A percentile compares a stretch with the other conserved stretches of the same genome.
Evolutionary conservation across 2,113 vertebrate species (phyloP).

Genomic region (Pangasianodon hypophthalmus): DNA sequence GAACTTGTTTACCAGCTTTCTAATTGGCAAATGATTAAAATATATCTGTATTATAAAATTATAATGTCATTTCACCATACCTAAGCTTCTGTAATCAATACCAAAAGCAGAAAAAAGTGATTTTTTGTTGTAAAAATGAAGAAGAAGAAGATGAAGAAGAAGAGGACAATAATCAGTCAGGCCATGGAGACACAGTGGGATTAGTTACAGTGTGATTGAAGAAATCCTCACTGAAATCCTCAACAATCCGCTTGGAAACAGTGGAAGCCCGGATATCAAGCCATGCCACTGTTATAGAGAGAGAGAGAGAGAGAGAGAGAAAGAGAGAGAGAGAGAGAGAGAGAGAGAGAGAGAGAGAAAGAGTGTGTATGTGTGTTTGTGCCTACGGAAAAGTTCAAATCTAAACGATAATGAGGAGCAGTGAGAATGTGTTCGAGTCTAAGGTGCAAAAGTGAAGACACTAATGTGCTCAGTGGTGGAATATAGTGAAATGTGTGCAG

Average conservation of each 20-base stretch:
- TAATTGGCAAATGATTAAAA: not conserved
- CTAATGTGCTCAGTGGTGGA: conserved; percentile 27
- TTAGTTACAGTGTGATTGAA: conserved; percentile 55
- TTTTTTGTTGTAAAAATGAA: conserved; percentile 3
- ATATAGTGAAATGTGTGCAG: conserved; percentile 25
- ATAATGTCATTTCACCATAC: not conserved
- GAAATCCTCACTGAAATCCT: conserved; percentile 56
- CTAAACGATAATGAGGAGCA: conserved; percentile 37
- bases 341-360: not conserved
- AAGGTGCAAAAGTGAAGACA: conserved; percentile 38
- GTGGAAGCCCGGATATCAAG: conserved; percentile 48
- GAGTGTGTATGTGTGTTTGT: conserved; percentile 19
- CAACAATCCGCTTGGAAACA: conserved; percentile 53
- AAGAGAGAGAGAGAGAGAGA: not conserved
- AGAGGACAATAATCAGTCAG: conserved; percentile 36
- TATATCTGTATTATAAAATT: not conserved
- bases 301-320: not conserved
- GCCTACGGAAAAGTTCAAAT: conserved; percentile 18
- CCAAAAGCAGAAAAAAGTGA: not conserved
- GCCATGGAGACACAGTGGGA: conserved; percentile 47
- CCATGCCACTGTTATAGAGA: conserved; percentile 34
- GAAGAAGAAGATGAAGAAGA: conserved; percentile 20
- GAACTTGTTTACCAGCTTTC: not conserved
- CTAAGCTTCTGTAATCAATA: not conserved
- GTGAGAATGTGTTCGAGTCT: conserved; percentile 41